Evolutionary conservation across 1,140 invertebrate species (phyloP).

Genomic region (Dysdera silvatica): DNA sequence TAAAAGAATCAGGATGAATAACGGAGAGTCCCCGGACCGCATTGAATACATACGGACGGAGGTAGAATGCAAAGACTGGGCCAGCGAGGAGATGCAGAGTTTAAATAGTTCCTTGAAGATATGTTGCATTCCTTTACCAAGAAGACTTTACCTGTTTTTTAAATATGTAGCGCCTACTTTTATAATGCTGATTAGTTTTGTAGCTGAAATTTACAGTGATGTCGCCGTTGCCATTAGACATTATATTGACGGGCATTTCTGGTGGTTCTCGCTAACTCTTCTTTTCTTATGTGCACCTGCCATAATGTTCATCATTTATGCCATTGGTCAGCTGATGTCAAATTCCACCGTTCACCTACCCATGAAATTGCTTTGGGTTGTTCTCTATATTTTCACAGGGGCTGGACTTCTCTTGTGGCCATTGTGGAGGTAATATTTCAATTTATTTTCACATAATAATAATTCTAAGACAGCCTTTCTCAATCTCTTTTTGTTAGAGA

Average conservation of each 20-base stretch:
- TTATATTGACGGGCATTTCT: constrained; percentile 16
- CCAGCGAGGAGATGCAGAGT: constrained; percentile 17
- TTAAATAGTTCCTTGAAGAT: constrained; percentile 24
- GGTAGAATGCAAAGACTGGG: constrained; percentile 8
- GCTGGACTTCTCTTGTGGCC: constrained; percentile 17
- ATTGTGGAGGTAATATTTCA: constrained; percentile 16
- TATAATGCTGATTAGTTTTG: constrained; percentile 22
- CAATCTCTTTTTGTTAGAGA: too few relatives aligned
- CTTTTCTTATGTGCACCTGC: constrained; percentile 23
- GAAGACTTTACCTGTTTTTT: constrained; percentile 14
- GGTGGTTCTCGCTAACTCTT: constrained; percentile 21
- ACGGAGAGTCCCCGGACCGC: constrained; percentile 11
- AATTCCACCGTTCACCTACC: constrained; percentile 8
- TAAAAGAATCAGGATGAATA: constrained; percentile 8
- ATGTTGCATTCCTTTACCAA: constrained; percentile 24
- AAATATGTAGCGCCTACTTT: constrained; percentile 24
- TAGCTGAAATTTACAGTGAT: constrained; percentile 25
- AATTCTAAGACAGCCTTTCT: too few relatives aligned
- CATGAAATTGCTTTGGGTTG: constrained; percentile 20
- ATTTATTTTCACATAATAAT: too few relatives aligned
- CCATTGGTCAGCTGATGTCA: constrained; percentile 4
- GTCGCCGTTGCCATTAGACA: constrained; percentile 16
- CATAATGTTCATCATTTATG: constrained; percentile 25
- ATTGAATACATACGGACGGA: constrained; percentile 27
- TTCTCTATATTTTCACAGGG: constrained; percentile 20